Conservation (phyloP, 2,888 invertebrate genomes). For the Cryptus armator region DNA sequence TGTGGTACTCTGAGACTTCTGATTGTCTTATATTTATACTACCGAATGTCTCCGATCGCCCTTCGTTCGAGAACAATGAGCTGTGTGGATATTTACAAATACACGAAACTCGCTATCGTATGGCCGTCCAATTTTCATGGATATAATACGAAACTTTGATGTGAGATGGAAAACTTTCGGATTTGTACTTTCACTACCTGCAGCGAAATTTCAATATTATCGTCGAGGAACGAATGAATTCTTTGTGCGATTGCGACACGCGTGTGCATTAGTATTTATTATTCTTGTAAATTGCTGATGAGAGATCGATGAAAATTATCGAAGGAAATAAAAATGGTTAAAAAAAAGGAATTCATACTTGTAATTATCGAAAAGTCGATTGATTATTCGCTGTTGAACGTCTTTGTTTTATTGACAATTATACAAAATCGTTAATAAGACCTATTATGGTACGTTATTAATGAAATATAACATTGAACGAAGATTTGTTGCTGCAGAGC, state of each 20-base stretch:
- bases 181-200: slow-evolving; percentile 22
- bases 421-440: too few species aligned
- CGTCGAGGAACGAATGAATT: background rate
- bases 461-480: background rate
- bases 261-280: background rate
- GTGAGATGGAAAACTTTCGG: background rate
- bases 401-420: background rate
- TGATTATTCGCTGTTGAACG: background rate
- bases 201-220: background rate
- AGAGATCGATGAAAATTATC: background rate
- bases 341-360: background rate
- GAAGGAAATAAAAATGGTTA: background rate
- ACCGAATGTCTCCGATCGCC: background rate
- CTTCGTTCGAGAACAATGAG: slow-evolving; percentile 32
- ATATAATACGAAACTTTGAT: background rate
- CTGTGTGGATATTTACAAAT: background rate
- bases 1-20: background rate
- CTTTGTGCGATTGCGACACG: background rate
- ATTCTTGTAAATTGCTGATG: background rate
- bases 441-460: too few species aligned
- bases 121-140: background rate
- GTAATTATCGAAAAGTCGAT: background rate
- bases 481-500: background rate
- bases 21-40: slow-evolving; percentile 45
- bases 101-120: slow-evolving; percentile 13